phyloP scores from a whole-genome alignment of 2,113 vertebrate genomes.

The Sylvicapra grimmia region DNA sequence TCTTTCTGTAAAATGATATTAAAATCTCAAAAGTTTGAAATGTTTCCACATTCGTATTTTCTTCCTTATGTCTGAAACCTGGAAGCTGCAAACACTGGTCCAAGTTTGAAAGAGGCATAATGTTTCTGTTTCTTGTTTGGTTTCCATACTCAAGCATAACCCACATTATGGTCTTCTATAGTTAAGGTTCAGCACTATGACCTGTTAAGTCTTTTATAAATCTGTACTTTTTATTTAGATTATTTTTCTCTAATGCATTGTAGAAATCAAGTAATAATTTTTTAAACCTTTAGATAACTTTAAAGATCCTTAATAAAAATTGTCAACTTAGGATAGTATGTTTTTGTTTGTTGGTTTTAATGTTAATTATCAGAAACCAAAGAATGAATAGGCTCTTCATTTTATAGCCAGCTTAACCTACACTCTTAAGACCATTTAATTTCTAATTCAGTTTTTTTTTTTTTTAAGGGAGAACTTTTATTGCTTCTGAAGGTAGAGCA shows the following conservation, averaged over 20 bases:
- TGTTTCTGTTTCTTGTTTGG: neutral
- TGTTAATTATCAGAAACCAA: neutral
- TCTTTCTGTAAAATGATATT: neutral
- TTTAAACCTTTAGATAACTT: neutral
- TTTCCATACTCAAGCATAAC: neutral
- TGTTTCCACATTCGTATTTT: neutral
- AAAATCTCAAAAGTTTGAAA: neutral
- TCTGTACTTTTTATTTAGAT: neutral
- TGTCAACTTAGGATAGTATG: neutral
- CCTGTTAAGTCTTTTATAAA: neutral
- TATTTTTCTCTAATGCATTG: neutral
- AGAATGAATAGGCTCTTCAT: neutral
- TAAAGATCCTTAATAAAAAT: neutral
- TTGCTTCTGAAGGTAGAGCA: neutral
- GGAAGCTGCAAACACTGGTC: neutral
- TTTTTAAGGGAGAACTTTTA: neutral
- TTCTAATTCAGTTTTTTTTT: slow-evolving; percentile 4
- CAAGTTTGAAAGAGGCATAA: neutral
- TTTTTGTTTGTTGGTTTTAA: neutral
- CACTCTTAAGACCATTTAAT: neutral
- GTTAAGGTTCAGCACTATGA: neutral
- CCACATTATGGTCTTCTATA: neutral
- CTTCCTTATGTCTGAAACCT: neutral
- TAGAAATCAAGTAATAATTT: neutral
- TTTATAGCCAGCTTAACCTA: neutral